Conservation (phyloP, 1,140 invertebrate genomes). For the Triops longicaudatus region DNA sequence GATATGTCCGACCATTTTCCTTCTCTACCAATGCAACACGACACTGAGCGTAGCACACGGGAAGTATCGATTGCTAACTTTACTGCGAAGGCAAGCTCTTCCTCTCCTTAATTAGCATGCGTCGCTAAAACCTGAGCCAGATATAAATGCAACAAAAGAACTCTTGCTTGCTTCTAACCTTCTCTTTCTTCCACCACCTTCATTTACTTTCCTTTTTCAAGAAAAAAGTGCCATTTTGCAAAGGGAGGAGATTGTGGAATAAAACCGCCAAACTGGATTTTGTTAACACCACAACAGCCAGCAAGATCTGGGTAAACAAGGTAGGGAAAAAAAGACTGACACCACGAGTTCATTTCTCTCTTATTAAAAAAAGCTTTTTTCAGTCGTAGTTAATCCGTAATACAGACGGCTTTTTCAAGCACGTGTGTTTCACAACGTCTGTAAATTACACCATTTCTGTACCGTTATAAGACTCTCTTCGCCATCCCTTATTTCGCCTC, state of each 20-base stretch:
- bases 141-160: constrained; percentile 13
- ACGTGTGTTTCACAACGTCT: too few relatives aligned
- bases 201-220: not conserved
- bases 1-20: not conserved
- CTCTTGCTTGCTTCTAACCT: constrained; percentile 2
- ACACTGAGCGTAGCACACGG: not conserved
- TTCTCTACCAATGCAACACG: not conserved
- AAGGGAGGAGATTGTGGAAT: not conserved
- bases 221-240: not conserved
- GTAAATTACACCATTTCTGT: too few relatives aligned
- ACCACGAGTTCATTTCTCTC: too few relatives aligned
- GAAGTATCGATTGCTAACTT: constrained; percentile 15
- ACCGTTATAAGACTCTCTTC: too few relatives aligned
- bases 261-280: not conserved
- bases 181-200: not conserved
- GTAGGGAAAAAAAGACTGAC: too few relatives aligned
- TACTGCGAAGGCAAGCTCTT: constrained; percentile 1
- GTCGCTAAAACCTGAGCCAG: constrained; percentile 5
- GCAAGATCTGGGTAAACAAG: too few relatives aligned
- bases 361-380: too few relatives aligned
- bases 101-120: constrained; percentile 15
- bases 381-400: too few relatives aligned
- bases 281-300: too few relatives aligned
- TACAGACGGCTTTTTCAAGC: too few relatives aligned
- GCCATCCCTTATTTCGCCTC: too few relatives aligned